Evolutionary conservation across 2,888 invertebrate genomes (phyloP).

Genomic region (Odiellus spinosus): DNA sequence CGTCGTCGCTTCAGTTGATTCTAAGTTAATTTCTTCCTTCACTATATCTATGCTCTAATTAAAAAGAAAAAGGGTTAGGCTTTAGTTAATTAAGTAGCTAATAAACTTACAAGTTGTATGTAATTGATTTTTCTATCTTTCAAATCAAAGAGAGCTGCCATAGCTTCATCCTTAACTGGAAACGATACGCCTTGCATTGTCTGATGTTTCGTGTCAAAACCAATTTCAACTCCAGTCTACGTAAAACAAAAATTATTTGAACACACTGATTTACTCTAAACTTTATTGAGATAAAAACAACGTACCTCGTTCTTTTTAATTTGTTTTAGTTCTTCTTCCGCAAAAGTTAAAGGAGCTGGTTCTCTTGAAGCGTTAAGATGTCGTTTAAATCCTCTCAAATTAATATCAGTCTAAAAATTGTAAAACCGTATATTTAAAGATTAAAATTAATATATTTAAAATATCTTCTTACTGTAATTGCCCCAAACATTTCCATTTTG

Average conservation of each 20-base stretch:
- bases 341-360: constrained; percentile 73
- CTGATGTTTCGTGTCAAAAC: constrained; percentile 67
- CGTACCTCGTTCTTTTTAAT: constrained; percentile 47
- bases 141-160: constrained; percentile 56
- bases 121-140: constrained; percentile 62
- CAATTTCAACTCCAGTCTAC: constrained; percentile 29
- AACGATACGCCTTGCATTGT: constrained; percentile 77
- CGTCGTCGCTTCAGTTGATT: constrained; percentile 50
- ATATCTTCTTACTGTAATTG: constrained; percentile 41
- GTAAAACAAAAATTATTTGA: neutral
- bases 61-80: constrained; percentile 4
- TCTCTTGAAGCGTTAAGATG: constrained; percentile 59
- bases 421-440: neutral
- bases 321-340: constrained; percentile 70
- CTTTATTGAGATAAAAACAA: neutral
- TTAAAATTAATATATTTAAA: too few species aligned
- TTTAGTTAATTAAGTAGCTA: too few species aligned
- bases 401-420: constrained; percentile 59
- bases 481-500: constrained; percentile 85
- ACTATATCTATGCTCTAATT: constrained; percentile 47
- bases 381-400: constrained; percentile 60
- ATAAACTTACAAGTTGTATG: constrained; percentile 55
- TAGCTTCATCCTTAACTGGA: constrained; percentile 66
- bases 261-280: neutral
- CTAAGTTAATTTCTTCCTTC: constrained; percentile 72